Evolutionary conservation across 2,888 invertebrate genomes (phyloP).

Genomic region (Leucania comma): DNA sequence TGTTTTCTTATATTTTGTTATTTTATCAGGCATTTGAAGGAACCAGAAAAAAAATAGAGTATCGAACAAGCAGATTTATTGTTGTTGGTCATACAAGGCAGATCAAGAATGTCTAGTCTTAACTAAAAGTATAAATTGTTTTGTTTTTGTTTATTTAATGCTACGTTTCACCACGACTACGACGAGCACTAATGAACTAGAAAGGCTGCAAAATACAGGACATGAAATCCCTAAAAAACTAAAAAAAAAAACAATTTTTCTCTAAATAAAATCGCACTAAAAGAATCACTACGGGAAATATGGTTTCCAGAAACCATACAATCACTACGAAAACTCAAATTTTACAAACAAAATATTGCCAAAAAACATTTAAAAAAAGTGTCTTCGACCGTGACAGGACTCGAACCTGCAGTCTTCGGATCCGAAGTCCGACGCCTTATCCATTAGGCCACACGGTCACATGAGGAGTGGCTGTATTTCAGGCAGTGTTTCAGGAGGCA

Average conservation of each 20-base stretch:
- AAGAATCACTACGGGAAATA: background rate
- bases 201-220: too few relatives aligned
- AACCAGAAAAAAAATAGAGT: too few relatives aligned
- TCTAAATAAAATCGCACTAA: background rate
- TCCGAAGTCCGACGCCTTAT: conserved; percentile 94
- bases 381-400: conserved; percentile 89
- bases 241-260: background rate
- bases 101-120: too few relatives aligned
- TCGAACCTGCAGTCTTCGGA: conserved; percentile 94
- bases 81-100: too few relatives aligned
- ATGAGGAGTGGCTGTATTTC: conserved; percentile 37
- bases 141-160: too few relatives aligned
- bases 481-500: conserved; percentile 36
- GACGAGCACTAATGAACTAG: too few relatives aligned
- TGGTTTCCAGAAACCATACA: background rate
- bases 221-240: too few relatives aligned
- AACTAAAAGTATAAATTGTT: too few relatives aligned
- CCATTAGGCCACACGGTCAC: conserved; percentile 93
- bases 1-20: background rate
- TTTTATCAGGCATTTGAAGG: background rate
- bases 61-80: too few relatives aligned
- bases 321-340: background rate
- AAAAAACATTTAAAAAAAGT: conserved; percentile 32
- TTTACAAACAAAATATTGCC: background rate
- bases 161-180: too few relatives aligned